A percentile compares a stretch with the other conserved stretches of the same genome.
phyloP scores from a whole-genome alignment of 1,140 invertebrate genomes.

The Centruroides sculpturatus region DNA sequence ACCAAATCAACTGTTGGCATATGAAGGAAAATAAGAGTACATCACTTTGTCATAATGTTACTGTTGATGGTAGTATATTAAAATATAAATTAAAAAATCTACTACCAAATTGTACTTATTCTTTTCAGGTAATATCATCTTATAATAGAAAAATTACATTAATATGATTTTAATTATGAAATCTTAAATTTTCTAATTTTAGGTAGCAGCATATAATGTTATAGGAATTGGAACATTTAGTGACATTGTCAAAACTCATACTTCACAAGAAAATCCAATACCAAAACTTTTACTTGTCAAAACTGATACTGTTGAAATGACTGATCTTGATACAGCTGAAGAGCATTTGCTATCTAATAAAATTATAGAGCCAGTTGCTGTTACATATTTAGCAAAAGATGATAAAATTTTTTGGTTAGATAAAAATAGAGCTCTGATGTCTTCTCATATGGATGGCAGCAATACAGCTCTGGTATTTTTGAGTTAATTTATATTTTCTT shows the following conservation, averaged over 20 bases:
- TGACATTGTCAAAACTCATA: slow-evolving; percentile 41
- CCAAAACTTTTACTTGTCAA: slow-evolving; percentile 60
- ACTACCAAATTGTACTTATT: slow-evolving; percentile 47
- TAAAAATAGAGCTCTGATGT: slow-evolving; percentile 56
- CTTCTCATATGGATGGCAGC: slow-evolving; percentile 38
- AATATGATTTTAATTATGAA: too few relatives aligned
- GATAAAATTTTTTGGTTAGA: slow-evolving; percentile 68
- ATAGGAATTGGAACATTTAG: slow-evolving; percentile 54
- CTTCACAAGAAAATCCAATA: slow-evolving; percentile 50
- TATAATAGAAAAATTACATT: too few relatives aligned
- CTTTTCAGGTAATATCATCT: slow-evolving; percentile 43
- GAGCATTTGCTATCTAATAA: slow-evolving; percentile 31
- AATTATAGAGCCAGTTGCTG: slow-evolving; percentile 21
- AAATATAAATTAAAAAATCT: slow-evolving; percentile 44
- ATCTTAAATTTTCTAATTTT: background rate
- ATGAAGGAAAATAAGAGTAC: too few relatives aligned
- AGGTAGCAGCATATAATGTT: slow-evolving; percentile 59
- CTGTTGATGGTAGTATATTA: slow-evolving; percentile 24
- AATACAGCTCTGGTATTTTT: slow-evolving; percentile 37
- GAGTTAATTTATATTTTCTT: too few relatives aligned
- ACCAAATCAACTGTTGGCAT: background rate
- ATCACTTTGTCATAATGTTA: slow-evolving; percentile 4
- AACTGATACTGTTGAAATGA: slow-evolving; percentile 46
- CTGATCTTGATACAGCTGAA: slow-evolving; percentile 48
- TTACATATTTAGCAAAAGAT: slow-evolving; percentile 39